Conservation (phyloP, 2,888 invertebrate species). For the Oscheius onirici region DNA sequence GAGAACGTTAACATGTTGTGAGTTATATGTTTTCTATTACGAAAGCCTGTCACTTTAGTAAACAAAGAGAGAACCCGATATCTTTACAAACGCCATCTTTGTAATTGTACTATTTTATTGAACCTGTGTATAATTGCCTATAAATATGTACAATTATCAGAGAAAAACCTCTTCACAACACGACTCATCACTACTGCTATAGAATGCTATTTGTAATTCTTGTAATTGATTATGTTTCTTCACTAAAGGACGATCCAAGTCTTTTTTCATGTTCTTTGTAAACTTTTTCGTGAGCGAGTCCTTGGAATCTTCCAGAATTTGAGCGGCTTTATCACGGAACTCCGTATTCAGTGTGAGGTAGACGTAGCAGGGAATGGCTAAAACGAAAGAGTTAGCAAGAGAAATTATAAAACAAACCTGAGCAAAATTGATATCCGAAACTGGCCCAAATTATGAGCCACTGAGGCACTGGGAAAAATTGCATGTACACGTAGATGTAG, state of each 20-base stretch:
- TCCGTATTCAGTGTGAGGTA: conserved; percentile 21
- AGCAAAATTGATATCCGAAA: conserved; percentile 11
- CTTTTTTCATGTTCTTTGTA: background rate
- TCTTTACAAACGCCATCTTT: too few species aligned
- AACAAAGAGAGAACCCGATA: too few species aligned
- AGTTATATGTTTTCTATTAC: too few species aligned
- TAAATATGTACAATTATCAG: background rate
- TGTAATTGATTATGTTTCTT: background rate
- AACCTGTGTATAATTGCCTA: background rate
- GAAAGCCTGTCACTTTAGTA: too few species aligned
- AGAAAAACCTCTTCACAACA: conserved; percentile 15
- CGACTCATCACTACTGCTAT: conserved; percentile 20
- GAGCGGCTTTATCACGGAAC: background rate
- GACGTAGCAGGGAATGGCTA: conserved; percentile 22
- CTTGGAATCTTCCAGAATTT: background rate
- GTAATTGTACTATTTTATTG: too few species aligned
- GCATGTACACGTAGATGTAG: conserved; percentile 22
- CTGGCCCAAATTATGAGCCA: conserved; percentile 21
- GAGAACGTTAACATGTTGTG: too few species aligned
- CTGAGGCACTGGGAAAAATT: background rate
- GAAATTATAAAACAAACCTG: too few species aligned
- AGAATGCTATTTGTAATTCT: background rate
- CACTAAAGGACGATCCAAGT: background rate
- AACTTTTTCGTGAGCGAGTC: background rate
- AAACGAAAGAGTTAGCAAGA: too few species aligned